Evolutionary conservation across 2,797 vertebrate genomes (phyloP).

Genomic region (Spinibarbus caldwelli): DNA sequence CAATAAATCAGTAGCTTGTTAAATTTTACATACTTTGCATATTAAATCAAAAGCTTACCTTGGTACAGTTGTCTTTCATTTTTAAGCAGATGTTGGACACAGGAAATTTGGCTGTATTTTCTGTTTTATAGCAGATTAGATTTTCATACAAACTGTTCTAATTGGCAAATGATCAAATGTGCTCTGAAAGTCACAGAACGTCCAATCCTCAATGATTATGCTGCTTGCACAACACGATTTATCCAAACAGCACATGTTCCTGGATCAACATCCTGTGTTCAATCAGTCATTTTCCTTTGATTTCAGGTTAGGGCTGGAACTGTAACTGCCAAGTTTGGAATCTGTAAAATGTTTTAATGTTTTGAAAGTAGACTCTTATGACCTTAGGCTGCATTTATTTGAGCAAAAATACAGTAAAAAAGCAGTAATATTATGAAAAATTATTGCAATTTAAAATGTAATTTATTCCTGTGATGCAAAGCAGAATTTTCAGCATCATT

Average conservation of each 20-base stretch:
- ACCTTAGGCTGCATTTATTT: neutral
- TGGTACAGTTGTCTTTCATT: neutral
- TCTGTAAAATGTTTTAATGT: neutral
- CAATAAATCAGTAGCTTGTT: neutral
- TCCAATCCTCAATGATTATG: constrained; percentile 5
- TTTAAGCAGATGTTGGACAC: neutral
- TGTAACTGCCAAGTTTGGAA: neutral
- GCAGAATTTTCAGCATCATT: neutral
- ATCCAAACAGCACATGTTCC: neutral
- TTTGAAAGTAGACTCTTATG: neutral
- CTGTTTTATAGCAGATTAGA: constrained; percentile 1
- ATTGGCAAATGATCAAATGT: neutral
- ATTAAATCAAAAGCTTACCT: neutral
- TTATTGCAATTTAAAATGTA: neutral
- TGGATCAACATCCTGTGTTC: neutral
- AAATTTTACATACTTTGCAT: neutral
- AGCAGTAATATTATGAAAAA: neutral
- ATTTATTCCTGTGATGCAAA: neutral
- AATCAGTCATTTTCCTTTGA: neutral
- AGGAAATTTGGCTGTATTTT: neutral
- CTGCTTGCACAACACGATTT: neutral
- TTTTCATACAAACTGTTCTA: constrained; percentile 9
- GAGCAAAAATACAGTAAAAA: neutral
- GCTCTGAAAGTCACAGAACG: neutral
- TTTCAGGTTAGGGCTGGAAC: neutral